Base-by-base conservation (phyloP, 2,888 invertebrate genomes). In the Andrena chrysosceles region DNA sequence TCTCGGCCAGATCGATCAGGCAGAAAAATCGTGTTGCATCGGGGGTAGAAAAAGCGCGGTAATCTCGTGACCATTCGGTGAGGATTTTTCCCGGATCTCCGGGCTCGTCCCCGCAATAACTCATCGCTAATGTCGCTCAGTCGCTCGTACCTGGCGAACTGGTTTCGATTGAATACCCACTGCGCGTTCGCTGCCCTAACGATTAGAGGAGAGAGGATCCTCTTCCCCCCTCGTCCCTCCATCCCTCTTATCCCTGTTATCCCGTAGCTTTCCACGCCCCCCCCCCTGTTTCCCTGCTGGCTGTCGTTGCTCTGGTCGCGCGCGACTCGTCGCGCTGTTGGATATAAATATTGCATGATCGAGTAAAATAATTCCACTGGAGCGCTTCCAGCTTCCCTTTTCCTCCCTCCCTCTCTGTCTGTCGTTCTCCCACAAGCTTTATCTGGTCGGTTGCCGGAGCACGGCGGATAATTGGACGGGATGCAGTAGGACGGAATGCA, bases 401-500 rank as follows among this genome's bases (percentile, higher is more conserved):
- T 63, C 71, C 33, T 16, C 23, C 33, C 69, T 31, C 59, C 2
- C 26, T 70, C 56, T 67, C 59, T 23, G 48, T 49, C 68, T 35
- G 33, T 16, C 76, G 59, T 67, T 84, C 73, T 71, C 62, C 8
- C 62, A 20, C 68, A 62, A 70, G 73, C 49, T 77, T 77, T 77
- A 86, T 81, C 85, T 78, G 68, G 63, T 68, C 72, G 69, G 74
- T 73, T 77, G 83, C 49, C 31, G 67, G 71, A 83, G 67, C 85
- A 59, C 81, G 74, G 66, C 60, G 81, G 85, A 81, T 87, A 87
- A 88, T 87, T 87, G 87, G 83, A 88, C 86, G 83, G 81, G 88
- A 86, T 88, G 78, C 86, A 64, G 82, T 84, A 82, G 81, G 84
- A 85, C 81, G 88, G 88, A 88, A 88, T 87, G 87, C 87, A 81